A percentile compares a stretch with the other conserved stretches of the same genome.
phyloP scores from a whole-genome alignment of 2,888 invertebrate species.

The Helleia helle region DNA sequence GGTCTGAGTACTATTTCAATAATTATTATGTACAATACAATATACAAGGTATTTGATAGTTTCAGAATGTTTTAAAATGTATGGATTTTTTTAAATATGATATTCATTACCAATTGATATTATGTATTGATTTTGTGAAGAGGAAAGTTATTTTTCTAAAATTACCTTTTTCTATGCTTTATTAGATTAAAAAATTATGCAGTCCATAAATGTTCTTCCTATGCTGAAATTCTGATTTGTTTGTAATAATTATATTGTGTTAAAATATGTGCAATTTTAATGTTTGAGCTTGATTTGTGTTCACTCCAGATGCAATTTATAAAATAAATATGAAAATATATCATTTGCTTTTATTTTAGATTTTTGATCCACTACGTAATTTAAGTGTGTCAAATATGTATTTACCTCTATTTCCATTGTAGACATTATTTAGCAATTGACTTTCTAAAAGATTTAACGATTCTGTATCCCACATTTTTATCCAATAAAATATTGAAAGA shows the following conservation, averaged over 20 bases:
- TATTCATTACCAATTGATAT: too few species aligned
- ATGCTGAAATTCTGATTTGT: neutral
- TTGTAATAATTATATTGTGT: neutral
- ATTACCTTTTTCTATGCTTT: too few species aligned
- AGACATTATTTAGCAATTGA: constrained; percentile 44
- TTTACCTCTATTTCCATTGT: constrained; percentile 44
- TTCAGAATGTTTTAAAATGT: too few species aligned
- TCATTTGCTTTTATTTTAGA: constrained; percentile 16
- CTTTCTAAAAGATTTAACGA: constrained; percentile 52
- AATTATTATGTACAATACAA: too few species aligned
- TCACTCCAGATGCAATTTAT: constrained; percentile 21
- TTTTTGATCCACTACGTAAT: constrained; percentile 38
- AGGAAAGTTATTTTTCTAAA: too few species aligned
- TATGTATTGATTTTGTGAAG: too few species aligned
- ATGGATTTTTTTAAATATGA: too few species aligned
- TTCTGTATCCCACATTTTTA: constrained; percentile 53
- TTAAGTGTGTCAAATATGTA: constrained; percentile 55
- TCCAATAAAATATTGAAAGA: constrained; percentile 70
- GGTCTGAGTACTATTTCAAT: too few species aligned
- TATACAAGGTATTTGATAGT: too few species aligned
- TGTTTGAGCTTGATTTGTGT: constrained; percentile 15
- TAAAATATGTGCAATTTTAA: constrained; percentile 1
- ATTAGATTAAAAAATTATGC: neutral
- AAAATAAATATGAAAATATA: constrained; percentile 6
- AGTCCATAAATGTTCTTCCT: neutral